A percentile compares a stretch with the other conserved stretches of the same genome.
phyloP scores from a whole-genome alignment of 1,140 invertebrate genomes.

The Sipha flava region DNA sequence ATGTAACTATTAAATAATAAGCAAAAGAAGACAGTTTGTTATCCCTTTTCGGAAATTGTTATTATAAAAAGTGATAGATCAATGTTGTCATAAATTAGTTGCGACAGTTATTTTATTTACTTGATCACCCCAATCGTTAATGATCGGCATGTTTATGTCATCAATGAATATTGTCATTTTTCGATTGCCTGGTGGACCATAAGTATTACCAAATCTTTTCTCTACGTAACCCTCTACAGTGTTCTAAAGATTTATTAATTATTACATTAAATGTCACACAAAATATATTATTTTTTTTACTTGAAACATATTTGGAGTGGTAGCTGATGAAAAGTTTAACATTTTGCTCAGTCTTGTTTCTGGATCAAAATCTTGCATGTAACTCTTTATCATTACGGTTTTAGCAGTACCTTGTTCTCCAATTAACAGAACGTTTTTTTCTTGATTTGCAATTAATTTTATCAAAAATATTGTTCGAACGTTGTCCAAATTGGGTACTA shows the following conservation, averaged over 20 bases:
- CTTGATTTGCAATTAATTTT: constrained; percentile 79
- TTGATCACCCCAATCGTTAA: constrained; percentile 87
- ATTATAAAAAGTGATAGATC: too few species aligned
- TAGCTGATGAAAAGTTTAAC: constrained; percentile 93
- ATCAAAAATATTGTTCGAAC: constrained; percentile 86
- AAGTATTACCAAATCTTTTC: constrained; percentile 89
- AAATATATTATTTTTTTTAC: constrained; percentile 43
- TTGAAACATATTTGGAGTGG: constrained; percentile 90
- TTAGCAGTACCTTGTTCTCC: constrained; percentile 95
- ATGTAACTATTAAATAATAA: too few species aligned
- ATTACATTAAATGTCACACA: too few species aligned
- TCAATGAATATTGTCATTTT: constrained; percentile 93
- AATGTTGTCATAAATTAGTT: too few species aligned
- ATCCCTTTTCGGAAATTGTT: too few species aligned
- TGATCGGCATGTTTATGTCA: constrained; percentile 90
- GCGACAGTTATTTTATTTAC: too few species aligned
- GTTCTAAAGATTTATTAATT: constrained; percentile 56
- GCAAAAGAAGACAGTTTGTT: too few species aligned
- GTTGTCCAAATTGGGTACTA: constrained; percentile 91
- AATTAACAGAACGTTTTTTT: constrained; percentile 68
- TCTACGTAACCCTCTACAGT: constrained; percentile 94
- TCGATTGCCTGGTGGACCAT: constrained; percentile 85
- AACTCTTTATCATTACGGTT: constrained; percentile 93
- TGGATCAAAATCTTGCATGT: constrained; percentile 81
- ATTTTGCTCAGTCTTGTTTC: constrained; percentile 75